These are phyloP conservation scores for Tenthredo notha DNA, from an alignment of 2,888 invertebrate species.

Conservation along the genomic window DNA sequence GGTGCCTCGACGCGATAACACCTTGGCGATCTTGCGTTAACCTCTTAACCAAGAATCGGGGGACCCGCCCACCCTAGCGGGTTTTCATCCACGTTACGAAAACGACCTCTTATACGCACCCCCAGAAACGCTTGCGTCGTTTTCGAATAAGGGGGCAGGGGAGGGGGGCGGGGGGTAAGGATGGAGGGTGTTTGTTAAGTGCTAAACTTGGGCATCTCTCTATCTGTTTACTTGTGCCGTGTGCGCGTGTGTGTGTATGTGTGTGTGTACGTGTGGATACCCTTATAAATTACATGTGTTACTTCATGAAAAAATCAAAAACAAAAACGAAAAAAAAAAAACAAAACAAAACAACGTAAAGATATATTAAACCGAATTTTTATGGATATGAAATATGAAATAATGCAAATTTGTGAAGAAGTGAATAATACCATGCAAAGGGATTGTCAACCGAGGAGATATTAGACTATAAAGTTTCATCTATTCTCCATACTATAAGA, in stretches of 20 bases:
- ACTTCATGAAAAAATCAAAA: neutral
- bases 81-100: slow-evolving; percentile 21
- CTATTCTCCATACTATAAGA: too few species aligned
- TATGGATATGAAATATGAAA: too few species aligned
- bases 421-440: neutral
- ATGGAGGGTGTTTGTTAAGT: neutral
- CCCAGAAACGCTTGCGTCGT: slow-evolving; percentile 22
- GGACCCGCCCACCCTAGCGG: slow-evolving; percentile 63
- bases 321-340: neutral
- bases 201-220: neutral
- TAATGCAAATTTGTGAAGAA: neutral
- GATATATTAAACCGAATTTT: neutral
- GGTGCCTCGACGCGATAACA: slow-evolving; percentile 70
- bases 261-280: neutral
- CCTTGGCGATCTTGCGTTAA: slow-evolving; percentile 57
- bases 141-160: neutral
- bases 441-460: too few species aligned
- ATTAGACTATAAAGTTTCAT: too few species aligned
- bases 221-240: neutral
- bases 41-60: slow-evolving; percentile 55
- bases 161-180: too few species aligned
- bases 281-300: neutral
- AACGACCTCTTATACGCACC: slow-evolving; percentile 34
- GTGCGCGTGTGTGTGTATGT: neutral
- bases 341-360: neutral